Base-by-base conservation (phyloP, 2,797 vertebrate genomes). In the Parauchenoglanis punctatus region DNA sequence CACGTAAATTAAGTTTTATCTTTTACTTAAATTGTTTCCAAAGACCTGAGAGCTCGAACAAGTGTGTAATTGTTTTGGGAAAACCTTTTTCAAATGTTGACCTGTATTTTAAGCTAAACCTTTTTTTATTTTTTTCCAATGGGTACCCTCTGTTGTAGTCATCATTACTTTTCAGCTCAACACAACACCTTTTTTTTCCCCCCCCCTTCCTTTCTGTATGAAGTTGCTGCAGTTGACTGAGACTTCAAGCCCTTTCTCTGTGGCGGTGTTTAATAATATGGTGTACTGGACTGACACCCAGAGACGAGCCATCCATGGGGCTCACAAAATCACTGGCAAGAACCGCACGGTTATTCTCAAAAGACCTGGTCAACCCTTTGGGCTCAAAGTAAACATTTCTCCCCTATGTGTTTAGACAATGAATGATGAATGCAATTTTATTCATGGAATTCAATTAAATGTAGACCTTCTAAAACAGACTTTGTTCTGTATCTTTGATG, bases 201-300 rank as follows among this genome's bases (percentile, higher is more conserved):
- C 25, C 3, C 65, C 56, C 15, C n/a, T 52, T 20, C 0, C 0
- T 77, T 35, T 83, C 49, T 40, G 0, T 28, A 84, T 83, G 23
- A 88, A 99, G 98, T 91, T 97, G 17, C 92, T 99, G 56, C 96
- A 97, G 91, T 88, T 99, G 40, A 86, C 86, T 0, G 96, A 97
- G 90, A 96, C 96, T 11, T 94, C 17, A 20, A 97, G 94, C 83
- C 97, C 97, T 12, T 98, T 98, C 12, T 97, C 97, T 0, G 94
- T 97, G 0, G 93, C 91, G 0, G 95, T 99, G 81, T 98, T 99
- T 0, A 98, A 98, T 87, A 95, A 97, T 65, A 89, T 94, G 88
- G 86, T 98, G 83, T 98, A 97, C 93, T 99, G 98, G 98, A 97
- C 98, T 0, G 98, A 99, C 89, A 95, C 94, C 0, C 96, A 96